Percentiles rank a stretch among this genome's conserved stretches.
Conservation (phyloP, 64 coral and sea anemone genomes). For the Pachyseris speciosa region DNA sequence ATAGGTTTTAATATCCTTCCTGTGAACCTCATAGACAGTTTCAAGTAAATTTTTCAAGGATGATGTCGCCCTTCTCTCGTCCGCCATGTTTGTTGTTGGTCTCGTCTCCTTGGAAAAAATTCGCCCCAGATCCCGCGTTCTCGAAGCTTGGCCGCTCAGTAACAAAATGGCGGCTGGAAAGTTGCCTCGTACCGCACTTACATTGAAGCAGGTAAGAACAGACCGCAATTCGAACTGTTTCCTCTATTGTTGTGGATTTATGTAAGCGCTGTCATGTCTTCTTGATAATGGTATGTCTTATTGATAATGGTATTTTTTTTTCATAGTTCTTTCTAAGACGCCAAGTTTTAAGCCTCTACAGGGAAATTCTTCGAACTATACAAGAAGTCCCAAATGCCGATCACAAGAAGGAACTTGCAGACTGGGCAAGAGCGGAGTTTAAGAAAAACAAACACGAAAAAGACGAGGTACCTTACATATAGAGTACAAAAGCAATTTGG, state of each 20-base stretch:
- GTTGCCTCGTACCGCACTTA: conserved; percentile 56
- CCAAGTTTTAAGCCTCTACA: conserved; percentile 80
- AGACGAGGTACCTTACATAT: conserved; percentile 57
- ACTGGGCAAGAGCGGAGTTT: conserved; percentile 90
- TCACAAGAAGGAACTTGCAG: conserved; percentile 72
- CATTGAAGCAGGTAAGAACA: conserved; percentile 75
- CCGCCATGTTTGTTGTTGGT: conserved; percentile 84
- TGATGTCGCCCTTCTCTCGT: conserved; percentile 33
- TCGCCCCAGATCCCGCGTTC: conserved; percentile 20
- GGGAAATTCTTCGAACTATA: conserved; percentile 86
- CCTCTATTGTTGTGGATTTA: neutral
- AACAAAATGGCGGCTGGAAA: conserved; percentile 72
- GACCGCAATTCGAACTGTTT: neutral
- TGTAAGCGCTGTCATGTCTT: neutral
- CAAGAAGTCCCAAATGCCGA: conserved; percentile 59
- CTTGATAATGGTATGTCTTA: neutral
- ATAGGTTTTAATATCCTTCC: conserved; percentile 95
- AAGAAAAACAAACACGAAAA: conserved; percentile 82
- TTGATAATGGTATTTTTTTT: neutral
- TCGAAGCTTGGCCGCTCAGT: neutral
- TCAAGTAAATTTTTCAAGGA: conserved; percentile 84
- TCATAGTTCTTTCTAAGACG: conserved; percentile 81
- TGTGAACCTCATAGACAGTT: conserved; percentile 90
- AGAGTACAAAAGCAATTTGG: too few relatives aligned
- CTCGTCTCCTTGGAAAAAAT: conserved; percentile 68